Base-by-base conservation (phyloP, 2,113 vertebrate species). In the Sceloporus undulatus region DNA sequence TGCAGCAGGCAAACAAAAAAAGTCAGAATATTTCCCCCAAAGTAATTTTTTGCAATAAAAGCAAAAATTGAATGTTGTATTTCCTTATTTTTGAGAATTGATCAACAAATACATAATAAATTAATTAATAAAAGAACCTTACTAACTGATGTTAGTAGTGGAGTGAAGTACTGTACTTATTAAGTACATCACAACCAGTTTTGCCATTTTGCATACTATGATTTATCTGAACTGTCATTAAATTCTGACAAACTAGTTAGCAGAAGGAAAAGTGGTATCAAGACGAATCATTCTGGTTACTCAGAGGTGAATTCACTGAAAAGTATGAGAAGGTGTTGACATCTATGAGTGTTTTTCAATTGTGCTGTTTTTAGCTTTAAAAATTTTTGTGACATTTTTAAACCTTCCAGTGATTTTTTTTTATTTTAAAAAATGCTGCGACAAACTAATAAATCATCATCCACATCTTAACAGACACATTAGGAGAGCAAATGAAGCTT, bases 401-500 rank as follows among this genome's bases (percentile, higher is more conserved):
- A 62, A 23, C 59, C 34, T 62, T 38, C 23, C 74, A 71, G 18
- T 62, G 59, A 18, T 18, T 71, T 71, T 71, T 71, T 71, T 29
- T 40, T 52, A 68, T 29, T 54, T 66, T 40, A 40, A 90, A 62
- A 90, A n/a, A 56, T 10, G 68, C 65, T 70, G 52, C 19, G 10
- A n/a, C 38, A 66, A 1, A 27, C 70, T 84, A 34, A 27, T 75
- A 91, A 42, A 88, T 65, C 38, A 19, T 89, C 77, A 90, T 78
- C 87, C 79, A 92, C 74, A 25, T 9, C 13, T 42, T 91, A 54
- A 54, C 79, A 89, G 85, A 71, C 73, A 85, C 77, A 85, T 79
- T 25, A 82, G 3, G 23, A 90, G 7, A 75, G 27, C 84, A 87
- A n/a, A 42, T 68, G 66, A 94, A 93, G 71, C 85, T 91, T 29